These are phyloP conservation scores for Metallyticus violacea DNA, from an alignment of 2,888 invertebrate species.

Conservation along the genomic window DNA sequence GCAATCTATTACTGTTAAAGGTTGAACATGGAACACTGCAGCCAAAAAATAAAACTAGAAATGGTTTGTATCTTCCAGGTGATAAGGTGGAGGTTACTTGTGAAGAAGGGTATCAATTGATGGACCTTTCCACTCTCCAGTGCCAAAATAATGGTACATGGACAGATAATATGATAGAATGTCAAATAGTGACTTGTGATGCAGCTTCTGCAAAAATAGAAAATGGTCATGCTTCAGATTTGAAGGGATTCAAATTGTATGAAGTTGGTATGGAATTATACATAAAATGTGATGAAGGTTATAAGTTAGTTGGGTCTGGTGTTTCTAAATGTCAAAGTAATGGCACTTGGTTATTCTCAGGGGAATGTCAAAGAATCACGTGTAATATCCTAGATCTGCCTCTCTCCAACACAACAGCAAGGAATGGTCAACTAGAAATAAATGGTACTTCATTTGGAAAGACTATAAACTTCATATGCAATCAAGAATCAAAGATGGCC, in stretches of 20 bases:
- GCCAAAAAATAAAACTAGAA: not conserved
- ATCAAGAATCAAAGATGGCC: not conserved
- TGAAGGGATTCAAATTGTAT: constrained; percentile 5
- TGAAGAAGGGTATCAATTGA: not conserved
- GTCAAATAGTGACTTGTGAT: not conserved
- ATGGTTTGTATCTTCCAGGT: not conserved
- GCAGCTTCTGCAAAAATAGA: not conserved
- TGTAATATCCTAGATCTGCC: constrained; percentile 10
- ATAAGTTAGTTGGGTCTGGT: constrained; percentile 25
- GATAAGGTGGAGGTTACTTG: not conserved
- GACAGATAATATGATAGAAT: not conserved
- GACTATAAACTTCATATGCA: not conserved
- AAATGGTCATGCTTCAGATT: not conserved
- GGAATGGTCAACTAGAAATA: not conserved
- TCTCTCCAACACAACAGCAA: not conserved
- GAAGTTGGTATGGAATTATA: not conserved
- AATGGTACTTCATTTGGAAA: not conserved
- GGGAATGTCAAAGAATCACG: constrained; percentile 3
- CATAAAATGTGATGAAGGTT: constrained; percentile 18
- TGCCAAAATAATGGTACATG: not conserved
- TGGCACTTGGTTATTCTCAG: constrained; percentile 24
- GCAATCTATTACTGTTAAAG: not conserved
- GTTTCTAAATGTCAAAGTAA: constrained; percentile 18
- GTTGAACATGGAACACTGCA: not conserved
- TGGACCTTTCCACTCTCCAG: too few species aligned